Evolutionary conservation across 2,797 vertebrate species (phyloP).

Genomic region (Cottoperca gobio): DNA sequence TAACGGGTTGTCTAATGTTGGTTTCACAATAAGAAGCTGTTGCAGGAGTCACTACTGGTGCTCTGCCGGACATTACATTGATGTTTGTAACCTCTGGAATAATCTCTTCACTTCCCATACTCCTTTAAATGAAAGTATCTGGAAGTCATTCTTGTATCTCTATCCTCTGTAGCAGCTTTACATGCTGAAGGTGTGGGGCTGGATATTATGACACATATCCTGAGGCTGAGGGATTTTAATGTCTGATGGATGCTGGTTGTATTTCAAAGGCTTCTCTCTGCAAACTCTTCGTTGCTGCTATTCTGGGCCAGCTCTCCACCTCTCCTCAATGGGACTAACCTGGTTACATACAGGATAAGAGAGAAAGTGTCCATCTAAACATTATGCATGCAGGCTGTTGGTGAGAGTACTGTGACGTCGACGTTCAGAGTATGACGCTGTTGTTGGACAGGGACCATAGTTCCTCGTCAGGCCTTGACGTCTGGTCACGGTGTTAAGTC

Average conservation of each 20-base stretch:
- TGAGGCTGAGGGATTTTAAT: background rate
- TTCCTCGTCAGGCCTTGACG: slow-evolving; percentile 41
- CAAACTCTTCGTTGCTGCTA: no score
- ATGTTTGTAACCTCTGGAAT: background rate
- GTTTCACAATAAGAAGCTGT: slow-evolving; percentile 9
- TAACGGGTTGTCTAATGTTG: background rate
- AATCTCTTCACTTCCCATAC: background rate
- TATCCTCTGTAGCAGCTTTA: background rate
- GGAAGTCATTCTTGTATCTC: background rate
- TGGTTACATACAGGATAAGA: no score
- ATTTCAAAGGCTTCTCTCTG: no score
- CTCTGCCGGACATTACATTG: background rate
- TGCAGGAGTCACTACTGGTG: background rate
- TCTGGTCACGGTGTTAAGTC: slow-evolving; percentile 67
- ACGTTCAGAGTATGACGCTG: slow-evolving; percentile 30
- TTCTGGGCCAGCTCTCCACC: no score
- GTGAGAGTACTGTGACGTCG: background rate
- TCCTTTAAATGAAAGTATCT: background rate
- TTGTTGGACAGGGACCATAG: slow-evolving; percentile 33
- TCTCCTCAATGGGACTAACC: no score
- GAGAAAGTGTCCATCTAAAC: no score
- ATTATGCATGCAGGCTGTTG: no score
- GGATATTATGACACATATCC: background rate
- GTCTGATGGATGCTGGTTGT: no score
- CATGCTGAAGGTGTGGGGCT: background rate